Evolutionary conservation across 2,797 vertebrate species (phyloP), one percentile per base, ranked within the genome.

Genomic region (Chanos chanos): DNA sequence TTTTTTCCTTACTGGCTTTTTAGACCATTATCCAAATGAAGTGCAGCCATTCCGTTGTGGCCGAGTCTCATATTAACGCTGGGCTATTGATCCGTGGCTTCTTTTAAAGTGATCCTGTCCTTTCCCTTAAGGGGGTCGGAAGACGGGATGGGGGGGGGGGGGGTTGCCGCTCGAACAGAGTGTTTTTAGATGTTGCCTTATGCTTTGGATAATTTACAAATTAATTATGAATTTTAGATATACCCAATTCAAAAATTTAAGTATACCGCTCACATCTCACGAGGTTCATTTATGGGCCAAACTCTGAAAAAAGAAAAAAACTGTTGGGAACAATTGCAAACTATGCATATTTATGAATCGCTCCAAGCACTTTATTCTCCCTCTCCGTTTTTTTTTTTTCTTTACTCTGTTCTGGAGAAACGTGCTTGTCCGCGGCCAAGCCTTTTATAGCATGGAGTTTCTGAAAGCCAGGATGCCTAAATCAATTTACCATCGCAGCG

Each of bases 11-110:
- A 49, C 37, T 50, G 48, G 50, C 63, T 67, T 61, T 72, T 70
- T 70, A 70, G 41, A 63, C 70, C 67, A 76, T 73, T 76, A 76
- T 64, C 73, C 73, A 72, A 76, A 76, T 76, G 60, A 76, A 76
- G 64, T 68, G 63, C 59, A 39, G 45, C 60, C 70, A 68, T 66
- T 65, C 59, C 58, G 63, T 66, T 61, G 58, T 44, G 63, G 50
- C 52, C 61, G 52, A 69, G 55, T 59, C 25, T 25, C 59, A 47
- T 37, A 39, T 64, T 66, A 66, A 58, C 34, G 36, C 21, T 27
- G 39, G 18, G 27, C 24, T 68, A 76, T 76, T 76, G 73, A 72
- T 76, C 72, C 68, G 64, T 62, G 66, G 64, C 33, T 61, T 75
- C 61, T 76, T n/a, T 70, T 54, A 37, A 65, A 68, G 60, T 44